Conservation (phyloP, 2,797 vertebrate species). For the Valencia hispanica region DNA sequence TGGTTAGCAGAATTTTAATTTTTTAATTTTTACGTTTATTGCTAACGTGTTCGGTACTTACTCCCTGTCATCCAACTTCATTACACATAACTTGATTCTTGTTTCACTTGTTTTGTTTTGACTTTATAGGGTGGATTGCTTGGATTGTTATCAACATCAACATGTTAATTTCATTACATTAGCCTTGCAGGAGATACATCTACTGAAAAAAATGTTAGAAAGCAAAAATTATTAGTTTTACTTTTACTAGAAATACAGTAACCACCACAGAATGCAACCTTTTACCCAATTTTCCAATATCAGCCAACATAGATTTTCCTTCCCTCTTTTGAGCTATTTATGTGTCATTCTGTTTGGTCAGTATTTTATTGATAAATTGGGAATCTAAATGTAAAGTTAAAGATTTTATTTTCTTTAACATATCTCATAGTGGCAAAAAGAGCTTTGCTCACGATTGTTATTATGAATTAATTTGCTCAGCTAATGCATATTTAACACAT, state of each 20-base stretch:
- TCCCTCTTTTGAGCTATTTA: background rate
- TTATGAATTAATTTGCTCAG: background rate
- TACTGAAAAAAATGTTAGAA: background rate
- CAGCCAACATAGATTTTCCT: background rate
- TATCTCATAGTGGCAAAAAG: background rate
- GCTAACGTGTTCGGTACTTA: no score
- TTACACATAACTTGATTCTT: no score
- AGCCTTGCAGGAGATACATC: no score
- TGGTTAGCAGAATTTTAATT: no score
- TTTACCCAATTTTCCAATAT: background rate
- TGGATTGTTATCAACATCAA: no score
- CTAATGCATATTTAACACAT: slow-evolving; percentile 9
- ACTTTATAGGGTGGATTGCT: no score
- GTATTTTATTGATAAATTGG: background rate
- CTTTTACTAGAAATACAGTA: background rate
- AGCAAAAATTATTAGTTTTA: background rate
- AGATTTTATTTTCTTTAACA: background rate
- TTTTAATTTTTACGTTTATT: no score
- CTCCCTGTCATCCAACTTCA: no score
- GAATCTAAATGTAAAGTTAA: background rate
- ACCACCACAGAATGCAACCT: background rate
- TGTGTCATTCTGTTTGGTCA: background rate
- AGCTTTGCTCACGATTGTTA: background rate
- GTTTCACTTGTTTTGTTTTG: no score
- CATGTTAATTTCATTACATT: no score